A percentile compares a stretch with the other conserved stretches of the same genome.
phyloP scores from a whole-genome alignment of 2,113 vertebrate genomes.

The Stictonetta naevosa region DNA sequence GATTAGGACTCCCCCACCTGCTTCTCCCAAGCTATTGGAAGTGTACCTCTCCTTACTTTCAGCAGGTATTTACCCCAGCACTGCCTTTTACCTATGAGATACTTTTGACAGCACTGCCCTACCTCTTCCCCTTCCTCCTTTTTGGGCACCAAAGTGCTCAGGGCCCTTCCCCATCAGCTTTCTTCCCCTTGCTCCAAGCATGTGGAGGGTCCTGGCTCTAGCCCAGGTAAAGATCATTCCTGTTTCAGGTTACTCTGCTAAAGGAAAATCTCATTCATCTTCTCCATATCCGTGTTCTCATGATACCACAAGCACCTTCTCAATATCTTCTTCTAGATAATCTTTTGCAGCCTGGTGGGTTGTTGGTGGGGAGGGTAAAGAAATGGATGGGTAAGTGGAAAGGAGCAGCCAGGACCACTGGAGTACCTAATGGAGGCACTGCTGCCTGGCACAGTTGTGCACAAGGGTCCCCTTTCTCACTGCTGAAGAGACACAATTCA shows the following conservation, averaged over 20 bases:
- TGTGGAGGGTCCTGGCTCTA: neutral
- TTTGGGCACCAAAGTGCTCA: no score
- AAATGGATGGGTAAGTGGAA: neutral
- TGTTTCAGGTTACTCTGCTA: neutral
- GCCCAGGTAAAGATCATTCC: neutral
- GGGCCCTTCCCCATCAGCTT: neutral
- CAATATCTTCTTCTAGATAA: neutral
- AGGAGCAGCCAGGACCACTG: neutral
- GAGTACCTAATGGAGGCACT: neutral
- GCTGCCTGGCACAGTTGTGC: neutral
- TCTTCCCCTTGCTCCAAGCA: neutral
- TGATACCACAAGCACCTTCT: rapidly evolving
- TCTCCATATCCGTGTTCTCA: neutral
- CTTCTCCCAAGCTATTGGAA: neutral
- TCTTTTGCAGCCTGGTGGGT: neutral
- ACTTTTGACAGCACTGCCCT: neutral
- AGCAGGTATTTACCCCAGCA: neutral
- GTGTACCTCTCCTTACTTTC: neutral
- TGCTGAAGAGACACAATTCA: neutral
- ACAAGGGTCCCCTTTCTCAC: neutral
- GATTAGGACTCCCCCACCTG: neutral
- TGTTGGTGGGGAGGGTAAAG: neutral
- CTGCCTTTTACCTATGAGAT: neutral
- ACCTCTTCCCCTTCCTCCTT: neutral
- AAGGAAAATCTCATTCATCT: neutral